Conservation (phyloP, 2,113 vertebrate species). For the Melozone crissalis region DNA sequence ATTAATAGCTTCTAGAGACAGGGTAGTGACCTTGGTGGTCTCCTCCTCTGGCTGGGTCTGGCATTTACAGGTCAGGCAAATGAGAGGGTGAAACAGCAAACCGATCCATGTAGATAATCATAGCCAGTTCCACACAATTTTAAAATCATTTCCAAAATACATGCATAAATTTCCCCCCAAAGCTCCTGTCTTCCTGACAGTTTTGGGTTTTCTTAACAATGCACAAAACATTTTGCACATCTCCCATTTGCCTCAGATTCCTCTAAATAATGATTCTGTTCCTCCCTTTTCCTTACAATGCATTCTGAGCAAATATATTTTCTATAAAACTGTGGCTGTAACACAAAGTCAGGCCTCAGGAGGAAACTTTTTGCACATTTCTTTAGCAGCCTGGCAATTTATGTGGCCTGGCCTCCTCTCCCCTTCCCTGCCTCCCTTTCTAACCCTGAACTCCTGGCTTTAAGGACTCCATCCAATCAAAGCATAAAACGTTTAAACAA, state of each 20-base stretch:
- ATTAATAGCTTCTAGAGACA: background rate
- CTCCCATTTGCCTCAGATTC: background rate
- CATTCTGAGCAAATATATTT: slow-evolving; percentile 16
- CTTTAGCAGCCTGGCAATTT: background rate
- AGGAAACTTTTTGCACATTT: slow-evolving; percentile 1
- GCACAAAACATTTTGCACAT: background rate
- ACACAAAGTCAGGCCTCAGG: background rate
- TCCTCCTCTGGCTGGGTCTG: background rate
- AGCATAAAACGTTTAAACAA: slow-evolving; percentile 24
- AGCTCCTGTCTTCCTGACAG: background rate
- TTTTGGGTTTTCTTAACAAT: background rate
- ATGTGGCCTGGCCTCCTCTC: background rate
- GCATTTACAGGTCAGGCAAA: background rate
- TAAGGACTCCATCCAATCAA: slow-evolving; percentile 40
- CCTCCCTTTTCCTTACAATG: background rate
- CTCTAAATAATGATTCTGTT: background rate
- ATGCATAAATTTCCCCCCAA: background rate
- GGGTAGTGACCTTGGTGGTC: background rate
- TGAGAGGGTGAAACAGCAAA: background rate
- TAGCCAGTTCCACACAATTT: background rate
- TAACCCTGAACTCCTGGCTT: background rate
- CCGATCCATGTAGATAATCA: background rate
- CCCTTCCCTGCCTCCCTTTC: background rate
- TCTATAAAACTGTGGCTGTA: background rate
- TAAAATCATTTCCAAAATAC: background rate